Base-by-base conservation (phyloP, 2,113 vertebrate genomes). In the Oryzias woworae region DNA sequence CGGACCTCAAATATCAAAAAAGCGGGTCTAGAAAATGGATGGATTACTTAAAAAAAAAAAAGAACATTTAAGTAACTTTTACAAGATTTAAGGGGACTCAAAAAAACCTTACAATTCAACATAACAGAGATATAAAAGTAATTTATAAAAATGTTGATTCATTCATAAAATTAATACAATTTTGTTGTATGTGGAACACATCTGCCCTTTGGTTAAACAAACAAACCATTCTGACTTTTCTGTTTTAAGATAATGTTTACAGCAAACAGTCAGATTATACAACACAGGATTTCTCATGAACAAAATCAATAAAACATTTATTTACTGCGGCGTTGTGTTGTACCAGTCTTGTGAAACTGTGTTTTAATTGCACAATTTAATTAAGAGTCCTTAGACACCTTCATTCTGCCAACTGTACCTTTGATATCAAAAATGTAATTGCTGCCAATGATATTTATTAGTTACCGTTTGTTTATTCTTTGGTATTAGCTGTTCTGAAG, bases 211-310 rank as follows among this genome's bases (percentile, higher is more conserved):
- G 20, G 4, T 65, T 50, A 3, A 58, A 20, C 20, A 52, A 41
- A 36, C 24, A 22, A 57, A 57, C 18, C 44, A 43, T 51, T 36
- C 2, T n/a, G 14, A 58, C 44, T 67, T 59, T 52, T 44, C 5
- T 5, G 41, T 2, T 4, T 48, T 75, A 62, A 53, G 20, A 20
- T 20, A 20, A 20, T 20, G 20, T 20, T 72, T 53, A 60, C 57
- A 64, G 60, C 0, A 53, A 52, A 51, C 50, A 60, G 72, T 72
- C 28, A 63, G 48, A 50, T 56, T 10, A 42, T 10, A 53, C 58
- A 59, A 66, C 57, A 74, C 62, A 60, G 48, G 60, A 66, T 59
- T 48, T 62, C 24, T 47, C 58, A 73, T 73, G 44, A 59, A 48
- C 42, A 74, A 58, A 69, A 53, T 26, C 16, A 43, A n/a, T 55